Evolutionary conservation across 2,888 invertebrate genomes (phyloP).

Genomic region (Pemphredon lugubris): DNA sequence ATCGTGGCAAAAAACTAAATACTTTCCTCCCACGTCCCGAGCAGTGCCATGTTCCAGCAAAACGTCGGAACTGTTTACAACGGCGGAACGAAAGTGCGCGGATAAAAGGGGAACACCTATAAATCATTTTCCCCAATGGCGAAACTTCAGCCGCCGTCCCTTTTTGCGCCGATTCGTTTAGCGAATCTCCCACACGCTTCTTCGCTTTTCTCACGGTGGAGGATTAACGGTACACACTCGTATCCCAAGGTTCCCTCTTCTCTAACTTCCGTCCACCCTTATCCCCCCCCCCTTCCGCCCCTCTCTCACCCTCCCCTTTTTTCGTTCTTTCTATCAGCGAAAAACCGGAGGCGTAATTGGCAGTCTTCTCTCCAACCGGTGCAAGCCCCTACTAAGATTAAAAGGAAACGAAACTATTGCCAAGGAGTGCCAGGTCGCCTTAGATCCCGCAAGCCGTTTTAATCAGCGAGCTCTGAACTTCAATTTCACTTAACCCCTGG

Average conservation of each 20-base stretch:
- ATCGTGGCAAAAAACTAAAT: no score
- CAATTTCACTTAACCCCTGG: conserved; percentile 67
- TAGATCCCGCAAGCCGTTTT: conserved; percentile 59
- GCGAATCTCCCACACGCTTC: conserved; percentile 1
- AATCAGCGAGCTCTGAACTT: conserved; percentile 64
- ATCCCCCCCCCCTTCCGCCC: no score
- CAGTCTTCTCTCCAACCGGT: conserved; percentile 15
- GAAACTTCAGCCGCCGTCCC: conserved; percentile 16
- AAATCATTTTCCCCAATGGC: conserved; percentile 63
- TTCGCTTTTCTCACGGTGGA: conserved; percentile 11
- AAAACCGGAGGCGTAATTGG: conserved; percentile 34
- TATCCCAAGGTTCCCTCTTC: background rate
- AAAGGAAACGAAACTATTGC: conserved; percentile 64
- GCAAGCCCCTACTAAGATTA: conserved; percentile 56
- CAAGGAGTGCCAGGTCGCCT: conserved; percentile 52
- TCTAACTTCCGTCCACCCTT: background rate
- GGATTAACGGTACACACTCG: conserved; percentile 39
- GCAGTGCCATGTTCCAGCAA: no score
- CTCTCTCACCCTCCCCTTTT: conserved; percentile 1
- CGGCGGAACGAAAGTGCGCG: background rate
- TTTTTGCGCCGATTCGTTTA: background rate
- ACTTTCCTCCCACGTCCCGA: no score
- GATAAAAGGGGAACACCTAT: conserved; percentile 20
- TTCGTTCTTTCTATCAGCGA: background rate
- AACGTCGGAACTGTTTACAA: no score